Evolutionary conservation across 2,113 vertebrate species (phyloP), one percentile per base, ranked within the genome.

Genomic region (Campylomormyrus tamandua): DNA sequence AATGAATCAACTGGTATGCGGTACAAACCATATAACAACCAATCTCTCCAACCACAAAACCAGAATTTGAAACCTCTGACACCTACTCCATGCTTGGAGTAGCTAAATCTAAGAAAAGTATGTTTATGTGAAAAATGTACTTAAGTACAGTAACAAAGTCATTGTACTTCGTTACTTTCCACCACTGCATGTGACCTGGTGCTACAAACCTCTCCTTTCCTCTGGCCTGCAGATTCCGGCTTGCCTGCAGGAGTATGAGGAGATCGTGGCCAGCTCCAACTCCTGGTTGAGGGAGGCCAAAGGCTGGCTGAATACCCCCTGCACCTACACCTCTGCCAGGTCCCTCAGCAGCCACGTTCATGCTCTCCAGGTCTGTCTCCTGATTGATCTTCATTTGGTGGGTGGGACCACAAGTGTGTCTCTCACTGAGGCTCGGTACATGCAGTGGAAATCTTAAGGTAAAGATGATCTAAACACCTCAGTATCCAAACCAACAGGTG

Each of bases 201-300:
- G 62, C 62, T 77, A 5, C 45, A 89, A 3, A 1, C 15, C 27
- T 39, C 39, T 45, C 48, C 46, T 58, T 24, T 5, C 83, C n/a
- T 83, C 21, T 24, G 39, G 88, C 19, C 93, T 48, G 50, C 93
- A 99, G 98, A 97, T 98, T 88, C 95, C 97, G 0, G 89, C 90
- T 74, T 97, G 94, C 92, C 94, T 98, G 87, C 97, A 97, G 92
- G 97, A 98, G 52, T 98, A 96, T 87, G 94, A 96, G 10, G 97
- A 98, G 39, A 94, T 97, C 58, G 21, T 97, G 85, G 94, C 92
- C 92, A 95, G 94, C 42, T 94, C 95, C 35, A 91, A 93, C 89
- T 92, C 91, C 88, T 99, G 98, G 98, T 93, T 98, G 87, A 95
- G 96, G 7, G 97, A 96, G 52, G 96, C 97, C 15, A 93, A 93